Percentiles rank a stretch among this genome's conserved stretches.
These are phyloP conservation scores for Oreochromis mossambicus DNA, from an alignment of 2,797 vertebrate genomes.

Conservation along the genomic window DNA sequence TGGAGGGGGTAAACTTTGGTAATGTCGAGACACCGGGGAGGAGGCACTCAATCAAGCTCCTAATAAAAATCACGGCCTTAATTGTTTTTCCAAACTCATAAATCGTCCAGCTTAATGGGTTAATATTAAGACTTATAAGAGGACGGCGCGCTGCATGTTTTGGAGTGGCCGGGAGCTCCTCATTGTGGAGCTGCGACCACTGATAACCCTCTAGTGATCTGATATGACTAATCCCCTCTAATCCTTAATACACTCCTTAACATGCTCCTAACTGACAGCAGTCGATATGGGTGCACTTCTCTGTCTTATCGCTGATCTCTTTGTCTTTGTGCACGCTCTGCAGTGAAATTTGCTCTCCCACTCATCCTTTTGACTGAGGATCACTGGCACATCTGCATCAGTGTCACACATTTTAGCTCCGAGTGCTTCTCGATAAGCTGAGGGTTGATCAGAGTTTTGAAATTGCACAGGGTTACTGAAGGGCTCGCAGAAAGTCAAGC, in stretches of 20 bases:
- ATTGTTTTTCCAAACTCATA: conserved; percentile 71
- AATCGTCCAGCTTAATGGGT: conserved; percentile 61
- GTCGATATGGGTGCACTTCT: conserved; percentile 69
- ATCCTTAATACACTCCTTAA: conserved; percentile 78
- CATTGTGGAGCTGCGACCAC: conserved; percentile 61
- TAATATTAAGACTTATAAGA: conserved; percentile 50
- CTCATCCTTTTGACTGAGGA: conserved; percentile 42
- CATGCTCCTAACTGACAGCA: conserved; percentile 76
- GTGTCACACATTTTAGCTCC: conserved; percentile 27
- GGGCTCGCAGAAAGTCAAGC: neutral
- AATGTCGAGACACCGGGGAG: conserved; percentile 35
- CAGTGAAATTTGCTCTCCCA: conserved; percentile 30
- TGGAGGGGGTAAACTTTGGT: conserved; percentile 56
- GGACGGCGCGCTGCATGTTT: conserved; percentile 29
- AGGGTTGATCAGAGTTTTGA: conserved; percentile 38
- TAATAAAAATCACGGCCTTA: conserved; percentile 72
- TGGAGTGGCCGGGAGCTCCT: conserved; percentile 37
- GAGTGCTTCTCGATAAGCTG: conserved; percentile 28
- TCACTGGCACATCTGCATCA: conserved; percentile 44
- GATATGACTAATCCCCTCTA: conserved; percentile 77
- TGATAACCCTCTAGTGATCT: conserved; percentile 75
- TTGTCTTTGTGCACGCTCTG: conserved; percentile 64
- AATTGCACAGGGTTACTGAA: conserved; percentile 31
- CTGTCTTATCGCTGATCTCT: conserved; percentile 68
- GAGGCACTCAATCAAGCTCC: conserved; percentile 65